These are phyloP conservation scores for Anas capensis DNA, from an alignment of 2,797 vertebrate species.

Conservation along the genomic window DNA sequence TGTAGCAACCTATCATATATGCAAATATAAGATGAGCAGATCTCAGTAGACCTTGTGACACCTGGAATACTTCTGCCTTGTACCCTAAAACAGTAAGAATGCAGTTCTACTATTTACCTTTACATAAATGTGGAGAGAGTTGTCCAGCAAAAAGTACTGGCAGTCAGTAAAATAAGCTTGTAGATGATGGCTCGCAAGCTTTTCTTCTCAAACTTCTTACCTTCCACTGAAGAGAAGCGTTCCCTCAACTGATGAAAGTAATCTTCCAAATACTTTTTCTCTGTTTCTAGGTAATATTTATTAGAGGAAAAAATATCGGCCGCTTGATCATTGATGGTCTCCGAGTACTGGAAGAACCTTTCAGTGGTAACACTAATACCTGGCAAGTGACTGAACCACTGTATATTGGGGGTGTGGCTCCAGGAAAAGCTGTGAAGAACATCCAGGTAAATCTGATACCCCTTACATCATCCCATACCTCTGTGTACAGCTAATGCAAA, in stretches of 20 bases:
- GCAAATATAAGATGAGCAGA: background rate
- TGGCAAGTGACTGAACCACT: conserved; percentile 87
- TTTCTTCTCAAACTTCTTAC: background rate
- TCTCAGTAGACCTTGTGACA: background rate
- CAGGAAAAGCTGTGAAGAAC: conserved; percentile 87
- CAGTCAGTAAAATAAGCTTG: background rate
- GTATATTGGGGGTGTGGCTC: conserved; percentile 91
- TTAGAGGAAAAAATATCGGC: conserved; percentile 84
- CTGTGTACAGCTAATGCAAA: background rate
- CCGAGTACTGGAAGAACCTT: conserved; percentile 84
- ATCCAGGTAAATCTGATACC: conserved; percentile 85
- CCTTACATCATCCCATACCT: background rate
- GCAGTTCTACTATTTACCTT: background rate
- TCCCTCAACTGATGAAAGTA: background rate
- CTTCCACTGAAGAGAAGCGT: background rate
- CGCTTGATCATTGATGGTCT: conserved; percentile 90
- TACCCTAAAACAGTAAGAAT: background rate
- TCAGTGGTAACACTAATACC: conserved; percentile 47
- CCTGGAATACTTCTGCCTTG: background rate
- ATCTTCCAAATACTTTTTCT: background rate
- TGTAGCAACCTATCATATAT: background rate
- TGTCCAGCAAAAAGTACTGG: background rate
- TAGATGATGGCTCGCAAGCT: background rate
- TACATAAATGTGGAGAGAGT: background rate
- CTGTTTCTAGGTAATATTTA: conserved; percentile 86